A percentile compares a stretch with the other conserved stretches of the same genome.
Conservation (phyloP, 2,113 vertebrate genomes). For the Tyto alba region DNA sequence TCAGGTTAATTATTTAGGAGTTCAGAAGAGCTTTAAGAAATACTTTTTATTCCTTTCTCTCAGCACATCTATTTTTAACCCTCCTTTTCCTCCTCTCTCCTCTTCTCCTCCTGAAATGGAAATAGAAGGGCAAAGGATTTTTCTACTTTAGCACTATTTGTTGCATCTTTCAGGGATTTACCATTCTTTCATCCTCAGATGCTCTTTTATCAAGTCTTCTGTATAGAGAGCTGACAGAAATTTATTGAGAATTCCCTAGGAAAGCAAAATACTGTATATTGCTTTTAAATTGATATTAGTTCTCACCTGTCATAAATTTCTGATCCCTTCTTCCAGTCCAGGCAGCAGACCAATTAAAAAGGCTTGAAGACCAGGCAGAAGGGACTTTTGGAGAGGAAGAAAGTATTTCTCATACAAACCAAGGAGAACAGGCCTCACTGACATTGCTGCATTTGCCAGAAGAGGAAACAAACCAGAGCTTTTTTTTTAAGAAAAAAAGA, state of each 20-base stretch:
- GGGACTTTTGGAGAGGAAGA: conserved; percentile 89
- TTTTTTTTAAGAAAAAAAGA: neutral
- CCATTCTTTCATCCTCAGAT: neutral
- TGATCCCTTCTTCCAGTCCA: conserved; percentile 93
- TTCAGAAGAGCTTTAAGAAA: neutral
- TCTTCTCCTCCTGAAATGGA: neutral
- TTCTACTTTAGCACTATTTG: neutral
- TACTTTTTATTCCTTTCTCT: neutral
- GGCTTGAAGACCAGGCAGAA: conserved; percentile 94
- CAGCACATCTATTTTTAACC: neutral
- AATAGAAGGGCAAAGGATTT: neutral
- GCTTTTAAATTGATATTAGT: neutral
- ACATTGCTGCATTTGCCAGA: conserved; percentile 90
- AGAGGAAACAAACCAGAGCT: conserved; percentile 95
- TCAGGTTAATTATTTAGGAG: neutral
- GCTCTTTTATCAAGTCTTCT: neutral
- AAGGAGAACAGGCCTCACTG: conserved; percentile 89
- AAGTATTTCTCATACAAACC: conserved; percentile 94
- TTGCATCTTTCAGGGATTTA: neutral
- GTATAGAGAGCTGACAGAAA: neutral
- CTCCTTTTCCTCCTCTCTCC: neutral
- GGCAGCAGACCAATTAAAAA: conserved; percentile 91
- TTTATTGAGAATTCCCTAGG: neutral
- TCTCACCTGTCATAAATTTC: conserved; percentile 93
- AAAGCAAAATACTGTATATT: neutral